phyloP scores from a whole-genome alignment of 2,113 vertebrate species.

The Bagarius yarrelli region DNA sequence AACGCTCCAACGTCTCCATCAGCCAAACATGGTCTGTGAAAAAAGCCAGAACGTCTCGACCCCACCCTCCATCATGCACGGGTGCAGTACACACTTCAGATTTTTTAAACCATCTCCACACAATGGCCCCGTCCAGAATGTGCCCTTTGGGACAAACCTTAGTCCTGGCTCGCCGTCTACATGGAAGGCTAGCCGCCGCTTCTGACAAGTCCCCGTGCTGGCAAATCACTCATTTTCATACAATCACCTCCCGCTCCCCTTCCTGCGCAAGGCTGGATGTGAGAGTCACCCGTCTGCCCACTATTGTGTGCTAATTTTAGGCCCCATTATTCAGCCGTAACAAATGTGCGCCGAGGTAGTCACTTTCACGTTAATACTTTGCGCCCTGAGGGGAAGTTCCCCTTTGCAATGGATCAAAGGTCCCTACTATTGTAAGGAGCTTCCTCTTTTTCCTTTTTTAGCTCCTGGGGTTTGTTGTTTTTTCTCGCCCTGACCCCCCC shows the following conservation, averaged over 20 bases:
- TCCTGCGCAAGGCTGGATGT: conserved; percentile 73
- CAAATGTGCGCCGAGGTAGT: conserved; percentile 76
- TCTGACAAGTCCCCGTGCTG: conserved; percentile 55
- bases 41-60: conserved; percentile 14
- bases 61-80: conserved; percentile 13
- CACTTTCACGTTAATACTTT: conserved; percentile 81
- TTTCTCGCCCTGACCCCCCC: conserved; percentile 64
- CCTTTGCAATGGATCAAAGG: conserved; percentile 84
- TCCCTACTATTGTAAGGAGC: conserved; percentile 89
- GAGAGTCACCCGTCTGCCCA: conserved; percentile 72
- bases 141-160: conserved; percentile 46
- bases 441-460: conserved; percentile 86
- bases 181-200: conserved; percentile 56
- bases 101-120: conserved; percentile 33
- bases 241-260: conserved; percentile 74
- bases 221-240: conserved; percentile 78
- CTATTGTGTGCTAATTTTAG: conserved; percentile 97
- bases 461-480: conserved; percentile 65
- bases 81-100: conserved; percentile 10
- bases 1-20: conserved; percentile 14
- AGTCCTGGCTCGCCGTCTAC: conserved; percentile 43
- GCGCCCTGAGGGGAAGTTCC: conserved; percentile 73
- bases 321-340: conserved; percentile 75
- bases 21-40: not conserved
- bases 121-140: conserved; percentile 42